Base-by-base conservation (phyloP, 2,113 vertebrate genomes). In the Agapornis roseicollis region DNA sequence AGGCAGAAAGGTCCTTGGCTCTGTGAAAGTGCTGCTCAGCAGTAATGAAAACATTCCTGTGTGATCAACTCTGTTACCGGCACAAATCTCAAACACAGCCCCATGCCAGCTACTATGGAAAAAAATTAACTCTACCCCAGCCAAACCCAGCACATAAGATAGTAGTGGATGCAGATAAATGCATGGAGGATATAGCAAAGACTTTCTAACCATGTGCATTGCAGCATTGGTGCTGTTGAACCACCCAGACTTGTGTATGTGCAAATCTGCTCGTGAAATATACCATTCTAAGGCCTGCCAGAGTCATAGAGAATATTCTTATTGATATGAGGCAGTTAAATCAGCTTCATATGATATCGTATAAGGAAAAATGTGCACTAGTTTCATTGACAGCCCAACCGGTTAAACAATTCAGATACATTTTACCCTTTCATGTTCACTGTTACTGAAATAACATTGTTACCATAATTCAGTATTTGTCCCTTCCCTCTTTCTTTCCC, bases 171-270 rank as follows among this genome's bases (percentile, higher is more conserved):
- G 47, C 71, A 76, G 74, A 7, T 53, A n/a, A 35, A 35, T n/a
- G 47, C 4, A 8, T 50, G 65, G 68, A 63, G 37, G 35, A 7
- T 46, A 16, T 5, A 33, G 56, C 35, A 64, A 76, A 70, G 3
- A 29, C 23, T 60, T 25, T 39, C 56, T 49, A 68, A 55, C 35
- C n/a, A 5, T 20, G 13, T 3, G 16, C 4, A 8, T 29, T 42
- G 37, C 33, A 69, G 37, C 29, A 16, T 10, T 0, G 1, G 17
- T 23, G 23, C 19, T 0, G 1, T 29, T 52, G 41, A 83, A 52
- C 47, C 50, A 44, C 56, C 10, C 61, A 44, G 14, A 53, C 23
- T 23, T 52, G 20, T 1, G 0, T 22, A 27, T 37, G 42, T 49
- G 52, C 39, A 39, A 10, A 65, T 31, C 44, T 58, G 44, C 55